Evolutionary conservation across 1,140 invertebrate species (phyloP), one percentile per base, ranked within the genome.

Genomic region (Sipha flava): DNA sequence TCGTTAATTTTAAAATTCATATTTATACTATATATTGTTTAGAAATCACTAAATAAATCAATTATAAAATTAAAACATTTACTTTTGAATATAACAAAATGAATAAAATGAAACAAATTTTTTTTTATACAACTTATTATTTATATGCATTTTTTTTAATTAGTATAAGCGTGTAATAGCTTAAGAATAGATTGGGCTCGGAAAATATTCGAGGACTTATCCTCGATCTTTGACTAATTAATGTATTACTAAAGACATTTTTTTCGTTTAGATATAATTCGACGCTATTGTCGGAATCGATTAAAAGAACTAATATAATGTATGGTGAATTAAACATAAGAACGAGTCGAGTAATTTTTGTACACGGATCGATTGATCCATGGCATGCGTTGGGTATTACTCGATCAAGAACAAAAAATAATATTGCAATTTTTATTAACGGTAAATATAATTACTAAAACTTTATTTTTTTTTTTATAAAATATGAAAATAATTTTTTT

Each of bases 291-390:
- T 83, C 90, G 21, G 83, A 86, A 6, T 90, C 88, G 23, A 89
- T 93, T 2, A 83, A 88, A 2, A 87, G 89, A 81, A 95, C 93
- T 0, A 96, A 96, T 85, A 90, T 86, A 45, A 86, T 91, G 43
- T 97, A 96, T 84, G 95, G 95, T 3, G 94, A 88, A 14, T 86
- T 92, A 1, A 87, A 91, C 75, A 88, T 96, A n/a, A 85, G 90
- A 54, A 90, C 91, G 0, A 89, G 88, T 1, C 90, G 92, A 82
- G 91, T 96, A 23, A 90, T 96, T 2, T 95, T 92, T 84, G 91
- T 95, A 49, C 95, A 98, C 85, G 95, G 95, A 70, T 92, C 91
- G 2, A 90, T 96, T 68, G 95, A 98, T 87, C 95, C 95, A 5
- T 98, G 95, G 95, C 95, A 97, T 87, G 92, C 92, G 3, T 87